These are phyloP conservation scores for Oenanthe melanoleuca DNA, from an alignment of 2,113 vertebrate species.

Conservation along the genomic window DNA sequence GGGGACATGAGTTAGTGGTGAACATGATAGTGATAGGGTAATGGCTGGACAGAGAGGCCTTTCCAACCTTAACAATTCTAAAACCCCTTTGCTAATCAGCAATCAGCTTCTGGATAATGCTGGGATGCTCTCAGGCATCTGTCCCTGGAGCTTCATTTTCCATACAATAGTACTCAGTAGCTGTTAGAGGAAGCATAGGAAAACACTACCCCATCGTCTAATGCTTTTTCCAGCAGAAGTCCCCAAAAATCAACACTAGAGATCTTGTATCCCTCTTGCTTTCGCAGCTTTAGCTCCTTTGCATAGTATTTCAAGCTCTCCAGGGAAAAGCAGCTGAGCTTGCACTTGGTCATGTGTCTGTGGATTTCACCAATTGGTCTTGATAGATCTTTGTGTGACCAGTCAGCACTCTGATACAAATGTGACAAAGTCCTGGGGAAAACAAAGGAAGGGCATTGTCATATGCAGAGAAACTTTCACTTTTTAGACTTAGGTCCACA, in stretches of 20 bases:
- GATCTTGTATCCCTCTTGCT: constrained; percentile 61
- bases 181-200: not conserved
- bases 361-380: constrained; percentile 56
- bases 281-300: constrained; percentile 54
- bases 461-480: not conserved
- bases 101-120: not conserved
- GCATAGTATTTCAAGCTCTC: constrained; percentile 63
- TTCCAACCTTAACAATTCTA: not conserved
- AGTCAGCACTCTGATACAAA: constrained; percentile 77
- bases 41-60: not conserved
- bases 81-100: not conserved
- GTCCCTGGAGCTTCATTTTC: not conserved
- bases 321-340: constrained; percentile 69
- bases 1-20: not conserved
- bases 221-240: constrained; percentile 72
- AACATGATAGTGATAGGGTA: not conserved
- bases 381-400: constrained; percentile 78
- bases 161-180: not conserved
- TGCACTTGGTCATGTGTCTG: constrained; percentile 76
- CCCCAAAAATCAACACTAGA: constrained; percentile 78
- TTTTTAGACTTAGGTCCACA: not conserved
- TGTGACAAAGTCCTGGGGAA: constrained; percentile 78
- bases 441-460: not conserved
- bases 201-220: constrained; percentile 37
- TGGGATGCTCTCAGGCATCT: not conserved